Evolutionary conservation across 2,888 invertebrate species (phyloP).

Genomic region (Hydropsyche betteni): DNA sequence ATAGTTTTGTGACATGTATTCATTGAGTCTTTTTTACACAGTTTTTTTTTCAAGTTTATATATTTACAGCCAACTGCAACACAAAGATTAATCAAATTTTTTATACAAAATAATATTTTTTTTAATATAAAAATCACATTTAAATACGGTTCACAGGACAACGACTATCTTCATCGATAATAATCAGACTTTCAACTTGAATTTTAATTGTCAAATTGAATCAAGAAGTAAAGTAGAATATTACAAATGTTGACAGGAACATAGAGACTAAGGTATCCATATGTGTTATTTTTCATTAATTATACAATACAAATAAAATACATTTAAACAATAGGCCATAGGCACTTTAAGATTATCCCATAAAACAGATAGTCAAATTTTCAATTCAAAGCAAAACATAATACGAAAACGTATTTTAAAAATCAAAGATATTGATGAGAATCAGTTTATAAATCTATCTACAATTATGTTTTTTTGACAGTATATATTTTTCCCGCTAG

Average conservation of each 20-base stretch:
- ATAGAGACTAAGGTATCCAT: conserved; percentile 20
- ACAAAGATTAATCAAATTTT: neutral
- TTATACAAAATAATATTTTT: conserved; percentile 2
- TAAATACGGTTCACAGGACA: neutral
- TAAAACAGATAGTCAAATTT: conserved; percentile 4
- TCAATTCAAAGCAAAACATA: conserved; percentile 6
- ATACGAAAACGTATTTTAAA: neutral
- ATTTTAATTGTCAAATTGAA: neutral
- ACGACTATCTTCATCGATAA: conserved; percentile 13
- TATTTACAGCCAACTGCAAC: conserved; percentile 5
- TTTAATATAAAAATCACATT: conserved; percentile 4
- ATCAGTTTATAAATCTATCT: conserved; percentile 26
- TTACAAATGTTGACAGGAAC: conserved; percentile 15
- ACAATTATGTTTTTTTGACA: conserved; percentile 21
- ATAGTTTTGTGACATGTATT: conserved; percentile 12
- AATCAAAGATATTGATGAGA: conserved; percentile 1
- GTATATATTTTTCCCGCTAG: conserved; percentile 2
- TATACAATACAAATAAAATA: conserved; percentile 16
- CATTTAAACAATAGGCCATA: conserved; percentile 25
- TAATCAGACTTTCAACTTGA: conserved; percentile 23
- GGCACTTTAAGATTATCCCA: conserved; percentile 24
- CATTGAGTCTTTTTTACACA: neutral
- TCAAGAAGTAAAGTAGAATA: conserved; percentile 15
- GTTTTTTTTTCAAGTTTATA: neutral
- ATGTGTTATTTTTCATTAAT: neutral